Conservation (phyloP, 2,113 vertebrate genomes). For the Saiga tatarica region DNA sequence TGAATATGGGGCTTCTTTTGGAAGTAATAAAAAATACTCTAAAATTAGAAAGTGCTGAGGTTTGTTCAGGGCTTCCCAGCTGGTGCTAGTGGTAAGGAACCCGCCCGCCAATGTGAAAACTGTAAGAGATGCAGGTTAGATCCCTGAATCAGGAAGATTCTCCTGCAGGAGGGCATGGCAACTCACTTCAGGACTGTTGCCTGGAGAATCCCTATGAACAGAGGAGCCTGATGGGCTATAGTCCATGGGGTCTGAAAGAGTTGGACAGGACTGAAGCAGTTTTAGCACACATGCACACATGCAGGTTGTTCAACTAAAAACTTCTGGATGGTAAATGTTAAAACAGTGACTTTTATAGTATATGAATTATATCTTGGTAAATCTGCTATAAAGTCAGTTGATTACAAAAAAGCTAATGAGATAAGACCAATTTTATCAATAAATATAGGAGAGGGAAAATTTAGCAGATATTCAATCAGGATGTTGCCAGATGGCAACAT, state of each 20-base stretch:
- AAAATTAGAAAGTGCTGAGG: no score
- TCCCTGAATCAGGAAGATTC: background rate
- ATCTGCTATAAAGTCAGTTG: background rate
- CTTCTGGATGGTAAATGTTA: background rate
- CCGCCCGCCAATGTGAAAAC: background rate
- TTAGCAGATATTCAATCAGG: background rate
- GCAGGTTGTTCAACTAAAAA: background rate
- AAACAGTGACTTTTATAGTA: background rate
- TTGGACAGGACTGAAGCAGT: background rate
- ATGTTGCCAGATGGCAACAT: rapidly evolving
- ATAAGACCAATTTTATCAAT: background rate
- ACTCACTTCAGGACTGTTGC: background rate
- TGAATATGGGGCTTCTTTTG: background rate
- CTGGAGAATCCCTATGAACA: background rate
- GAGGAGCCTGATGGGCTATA: background rate
- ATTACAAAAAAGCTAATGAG: background rate
- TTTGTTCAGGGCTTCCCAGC: background rate
- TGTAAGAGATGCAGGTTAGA: background rate
- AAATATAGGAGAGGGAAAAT: background rate
- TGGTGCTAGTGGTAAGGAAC: background rate
- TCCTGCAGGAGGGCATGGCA: background rate
- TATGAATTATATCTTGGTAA: background rate
- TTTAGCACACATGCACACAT: background rate
- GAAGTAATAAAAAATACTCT: background rate
- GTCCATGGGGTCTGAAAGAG: background rate